A percentile compares a stretch with the other conserved stretches of the same genome.
These are phyloP conservation scores for Pachycephala philippinensis DNA, from an alignment of 2,113 vertebrate species.

Conservation along the genomic window DNA sequence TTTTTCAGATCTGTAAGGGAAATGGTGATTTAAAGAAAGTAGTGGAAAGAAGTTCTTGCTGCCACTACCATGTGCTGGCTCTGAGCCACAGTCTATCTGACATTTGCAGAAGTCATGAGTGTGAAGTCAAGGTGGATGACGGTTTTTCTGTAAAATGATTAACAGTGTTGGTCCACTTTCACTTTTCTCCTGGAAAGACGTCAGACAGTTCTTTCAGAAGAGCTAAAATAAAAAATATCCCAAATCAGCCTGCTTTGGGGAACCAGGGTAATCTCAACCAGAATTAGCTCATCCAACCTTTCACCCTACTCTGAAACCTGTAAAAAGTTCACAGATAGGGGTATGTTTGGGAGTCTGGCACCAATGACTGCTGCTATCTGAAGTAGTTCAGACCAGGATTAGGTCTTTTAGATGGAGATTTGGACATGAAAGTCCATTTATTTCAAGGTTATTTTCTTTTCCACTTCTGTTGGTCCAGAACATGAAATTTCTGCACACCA, in stretches of 20 bases:
- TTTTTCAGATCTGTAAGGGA: conserved; percentile 43
- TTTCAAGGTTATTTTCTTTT: not conserved
- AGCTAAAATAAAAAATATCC: not conserved
- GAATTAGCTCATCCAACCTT: not conserved
- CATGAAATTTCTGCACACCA: not conserved
- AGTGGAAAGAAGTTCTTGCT: not conserved
- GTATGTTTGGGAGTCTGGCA: not conserved
- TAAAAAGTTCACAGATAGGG: not conserved
- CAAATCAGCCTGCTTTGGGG: not conserved
- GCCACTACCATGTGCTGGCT: not conserved
- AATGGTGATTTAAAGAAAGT: conserved; percentile 48
- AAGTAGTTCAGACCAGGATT: not conserved
- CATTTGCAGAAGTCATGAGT: not conserved
- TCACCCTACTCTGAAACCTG: not conserved
- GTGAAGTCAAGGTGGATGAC: not conserved
- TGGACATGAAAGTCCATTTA: not conserved
- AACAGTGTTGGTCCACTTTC: not conserved
- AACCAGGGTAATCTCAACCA: not conserved
- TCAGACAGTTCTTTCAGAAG: not conserved
- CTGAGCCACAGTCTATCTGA: not conserved
- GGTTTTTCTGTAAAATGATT: not conserved
- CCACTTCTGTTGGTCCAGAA: not conserved
- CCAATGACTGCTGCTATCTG: not conserved
- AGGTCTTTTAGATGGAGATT: not conserved
- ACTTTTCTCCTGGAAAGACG: not conserved